Conservation (phyloP, 2,888 invertebrate species). For the Harmothoe impar region DNA sequence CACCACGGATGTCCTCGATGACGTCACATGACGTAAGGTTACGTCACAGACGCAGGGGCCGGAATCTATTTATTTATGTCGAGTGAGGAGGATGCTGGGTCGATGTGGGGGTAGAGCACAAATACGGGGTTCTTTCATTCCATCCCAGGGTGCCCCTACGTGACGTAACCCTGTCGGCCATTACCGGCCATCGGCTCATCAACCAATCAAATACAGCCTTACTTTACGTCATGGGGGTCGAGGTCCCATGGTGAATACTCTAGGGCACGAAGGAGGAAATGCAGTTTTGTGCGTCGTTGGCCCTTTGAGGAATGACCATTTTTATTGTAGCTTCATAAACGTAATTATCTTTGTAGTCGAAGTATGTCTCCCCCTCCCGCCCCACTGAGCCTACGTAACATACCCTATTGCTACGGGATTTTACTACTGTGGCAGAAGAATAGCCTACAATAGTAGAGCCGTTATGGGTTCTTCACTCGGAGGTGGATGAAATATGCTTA, state of each 20-base stretch:
- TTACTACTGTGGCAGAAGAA: too few species aligned
- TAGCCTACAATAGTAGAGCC: too few species aligned
- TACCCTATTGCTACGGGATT: too few species aligned
- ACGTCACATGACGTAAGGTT: neutral
- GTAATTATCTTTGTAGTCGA: too few species aligned
- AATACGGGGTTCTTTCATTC: conserved; percentile 48
- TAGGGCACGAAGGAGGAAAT: neutral
- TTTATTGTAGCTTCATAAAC: too few species aligned
- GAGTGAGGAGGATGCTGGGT: neutral
- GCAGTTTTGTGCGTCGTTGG: neutral
- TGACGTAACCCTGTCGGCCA: conserved; percentile 33
- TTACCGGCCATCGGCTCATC: conserved; percentile 32
- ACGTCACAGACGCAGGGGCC: conserved; percentile 10
- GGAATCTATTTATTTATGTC: conserved; percentile 51
- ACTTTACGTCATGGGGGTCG: conserved; percentile 31
- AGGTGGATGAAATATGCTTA: too few species aligned
- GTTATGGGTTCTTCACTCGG: too few species aligned
- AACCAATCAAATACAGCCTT: conserved; percentile 47
- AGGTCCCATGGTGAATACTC: neutral
- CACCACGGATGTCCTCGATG: conserved; percentile 25
- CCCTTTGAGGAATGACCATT: too few species aligned
- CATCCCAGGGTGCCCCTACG: neutral
- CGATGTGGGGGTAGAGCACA: conserved; percentile 52
- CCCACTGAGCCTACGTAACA: too few species aligned
- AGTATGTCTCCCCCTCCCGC: too few species aligned